These are phyloP conservation scores for Coenobita brevimanus DNA, from an alignment of 1,140 invertebrate species.

Conservation along the genomic window DNA sequence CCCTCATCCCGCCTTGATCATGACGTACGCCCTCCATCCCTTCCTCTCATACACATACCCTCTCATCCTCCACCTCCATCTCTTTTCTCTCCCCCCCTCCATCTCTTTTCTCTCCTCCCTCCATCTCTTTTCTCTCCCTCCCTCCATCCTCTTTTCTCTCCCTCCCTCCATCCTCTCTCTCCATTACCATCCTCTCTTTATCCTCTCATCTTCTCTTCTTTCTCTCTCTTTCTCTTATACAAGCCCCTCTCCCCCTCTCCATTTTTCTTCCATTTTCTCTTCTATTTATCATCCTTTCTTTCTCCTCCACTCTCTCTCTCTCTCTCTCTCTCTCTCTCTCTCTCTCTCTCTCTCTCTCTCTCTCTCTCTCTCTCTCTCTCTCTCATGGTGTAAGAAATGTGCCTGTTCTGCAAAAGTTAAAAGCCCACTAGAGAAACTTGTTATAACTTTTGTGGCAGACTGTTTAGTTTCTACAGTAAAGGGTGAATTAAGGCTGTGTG, in stretches of 20 bases:
- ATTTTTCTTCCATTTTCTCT: background rate
- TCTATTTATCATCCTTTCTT: background rate
- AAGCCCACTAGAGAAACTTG: too few species aligned
- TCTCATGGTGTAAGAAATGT: background rate
- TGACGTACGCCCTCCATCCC: slow-evolving; percentile 8
- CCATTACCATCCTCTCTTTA: background rate
- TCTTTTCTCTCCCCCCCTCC: background rate
- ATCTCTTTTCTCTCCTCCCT: background rate
- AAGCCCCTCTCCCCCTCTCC: background rate
- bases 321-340: background rate
- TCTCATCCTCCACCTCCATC: slow-evolving; percentile 2
- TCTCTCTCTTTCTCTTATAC: background rate
- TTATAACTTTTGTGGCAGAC: too few species aligned
- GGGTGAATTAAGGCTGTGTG: too few species aligned
- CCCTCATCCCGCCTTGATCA: slow-evolving; percentile 21
- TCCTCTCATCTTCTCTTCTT: background rate
- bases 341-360: background rate
- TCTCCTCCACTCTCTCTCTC: background rate
- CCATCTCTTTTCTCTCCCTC: background rate
- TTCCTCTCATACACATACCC: background rate
- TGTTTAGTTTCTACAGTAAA: too few species aligned
- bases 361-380: background rate
- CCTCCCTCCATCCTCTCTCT: background rate
- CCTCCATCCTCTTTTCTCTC: background rate
- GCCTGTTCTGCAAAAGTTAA: too few species aligned